These are phyloP conservation scores for Chloroceryle inda DNA, from an alignment of 2,797 vertebrate genomes.

Conservation along the genomic window DNA sequence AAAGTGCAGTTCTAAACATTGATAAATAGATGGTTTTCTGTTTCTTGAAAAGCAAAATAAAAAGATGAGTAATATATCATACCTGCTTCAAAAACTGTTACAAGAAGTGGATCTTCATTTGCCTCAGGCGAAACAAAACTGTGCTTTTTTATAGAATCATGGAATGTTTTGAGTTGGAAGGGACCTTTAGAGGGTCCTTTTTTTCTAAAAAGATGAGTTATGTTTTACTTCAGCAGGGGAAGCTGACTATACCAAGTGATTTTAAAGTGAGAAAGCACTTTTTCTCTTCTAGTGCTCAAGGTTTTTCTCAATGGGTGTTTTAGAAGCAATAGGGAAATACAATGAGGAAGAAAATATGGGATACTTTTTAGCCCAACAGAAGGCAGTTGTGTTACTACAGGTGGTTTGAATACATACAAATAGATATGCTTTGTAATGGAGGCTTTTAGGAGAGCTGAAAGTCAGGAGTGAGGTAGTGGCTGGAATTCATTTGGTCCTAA, in stretches of 20 bases:
- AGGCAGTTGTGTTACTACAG: background rate
- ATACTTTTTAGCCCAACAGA: background rate
- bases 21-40: background rate
- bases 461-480: background rate
- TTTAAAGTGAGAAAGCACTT: background rate
- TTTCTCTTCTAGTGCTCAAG: background rate
- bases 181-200: background rate
- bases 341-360: background rate
- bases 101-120: background rate
- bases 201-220: background rate
- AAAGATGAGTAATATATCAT: background rate
- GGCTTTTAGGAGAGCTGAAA: background rate
- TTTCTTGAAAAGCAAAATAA: background rate
- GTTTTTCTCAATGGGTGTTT: fast-evolving
- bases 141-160: background rate
- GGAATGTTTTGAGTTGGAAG: background rate
- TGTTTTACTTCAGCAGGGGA: background rate
- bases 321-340: background rate
- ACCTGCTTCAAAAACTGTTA: background rate
- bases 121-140: background rate
- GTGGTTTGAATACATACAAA: background rate
- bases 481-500: background rate
- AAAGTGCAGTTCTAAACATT: background rate
- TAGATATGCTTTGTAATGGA: background rate
- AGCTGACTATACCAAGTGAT: background rate